Conservation (phyloP, 2,888 invertebrate species). For the Cinara cedri region DNA sequence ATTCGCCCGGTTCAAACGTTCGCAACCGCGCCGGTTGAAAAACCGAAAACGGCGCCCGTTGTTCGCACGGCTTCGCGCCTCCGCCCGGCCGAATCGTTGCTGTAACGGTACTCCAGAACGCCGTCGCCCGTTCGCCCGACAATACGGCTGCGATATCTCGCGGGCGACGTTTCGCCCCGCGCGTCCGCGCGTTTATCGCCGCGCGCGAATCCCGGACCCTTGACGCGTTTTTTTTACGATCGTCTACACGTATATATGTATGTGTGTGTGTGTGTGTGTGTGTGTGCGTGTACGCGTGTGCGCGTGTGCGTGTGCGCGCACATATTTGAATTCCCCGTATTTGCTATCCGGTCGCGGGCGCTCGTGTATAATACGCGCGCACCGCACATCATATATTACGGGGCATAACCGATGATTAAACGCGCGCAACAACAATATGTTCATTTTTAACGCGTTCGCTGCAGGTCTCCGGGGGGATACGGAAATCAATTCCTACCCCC, state of each 20-base stretch:
- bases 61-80: too few species aligned
- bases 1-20: too few species aligned
- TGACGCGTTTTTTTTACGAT: conserved; percentile 45
- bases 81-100: too few species aligned
- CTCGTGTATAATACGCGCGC: background rate
- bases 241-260: too few species aligned
- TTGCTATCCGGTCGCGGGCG: background rate
- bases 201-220: conserved; percentile 28
- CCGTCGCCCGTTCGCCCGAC: too few species aligned
- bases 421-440: conserved; percentile 55
- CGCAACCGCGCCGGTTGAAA: too few species aligned
- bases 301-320: too few species aligned
- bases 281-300: too few species aligned
- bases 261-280: too few species aligned
- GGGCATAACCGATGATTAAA: conserved; percentile 52
- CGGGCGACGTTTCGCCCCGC: background rate
- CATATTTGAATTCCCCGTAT: conserved; percentile 32
- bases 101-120: too few species aligned
- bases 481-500: conserved; percentile 53
- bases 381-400: background rate
- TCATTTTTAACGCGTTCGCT: conserved; percentile 49
- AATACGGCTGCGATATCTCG: conserved; percentile 13
- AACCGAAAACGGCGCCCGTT: background rate
- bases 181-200: background rate
- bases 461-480: conserved; percentile 44